Evolutionary conservation across 2,113 vertebrate species (phyloP), one percentile per base, ranked within the genome.

Genomic region (Herpetotheres cachinnans): DNA sequence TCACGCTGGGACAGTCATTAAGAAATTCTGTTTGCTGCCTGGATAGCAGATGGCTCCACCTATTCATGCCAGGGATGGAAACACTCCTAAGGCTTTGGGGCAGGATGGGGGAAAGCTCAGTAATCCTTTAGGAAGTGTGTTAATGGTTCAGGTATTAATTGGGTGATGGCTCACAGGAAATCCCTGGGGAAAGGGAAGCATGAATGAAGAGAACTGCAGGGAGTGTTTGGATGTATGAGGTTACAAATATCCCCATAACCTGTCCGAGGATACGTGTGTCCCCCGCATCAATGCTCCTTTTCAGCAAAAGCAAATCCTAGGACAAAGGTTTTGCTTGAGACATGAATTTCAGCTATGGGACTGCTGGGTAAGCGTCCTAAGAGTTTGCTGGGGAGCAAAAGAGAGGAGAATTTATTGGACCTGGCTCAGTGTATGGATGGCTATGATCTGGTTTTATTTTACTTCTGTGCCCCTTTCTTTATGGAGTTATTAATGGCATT

Each of bases 11-110:
- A 16, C 72, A 86, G 77, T 71, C 83, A 91, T 94, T 96, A 95
- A 93, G 63, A 74, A 95, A 89, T 91, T 89, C 86, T 80, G 54
- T 67, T 87, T 79, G 24, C 70, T 87, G 94, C 78, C 78, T 63
- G 47, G 36, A 38, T 69, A 65, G 82, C 82, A 95, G 89, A 92
- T 92, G 93, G 93, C 83, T 92, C 89, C 93, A 89, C 91, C 86
- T 93, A 47, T 86, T 77, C 63, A 7, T 83, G 80, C 91, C 94
- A 95, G 76, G 62, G 46, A 92, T 81, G 76, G 86, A 92, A 93
- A 77, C 40, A 20, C 59, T 92, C 58, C 76, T 29, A 30, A 83
- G 86, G 76, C 80, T 92, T 81, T 70, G 66, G 67, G 82, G 82
- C 58, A 95, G 82, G 36, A 83, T 13, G 30, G 24, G 16, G 62